Percentiles rank a stretch among this genome's conserved stretches.
These are phyloP conservation scores for Callocephalon fimbriatum DNA, from an alignment of 2,113 vertebrate genomes.

Conservation along the genomic window DNA sequence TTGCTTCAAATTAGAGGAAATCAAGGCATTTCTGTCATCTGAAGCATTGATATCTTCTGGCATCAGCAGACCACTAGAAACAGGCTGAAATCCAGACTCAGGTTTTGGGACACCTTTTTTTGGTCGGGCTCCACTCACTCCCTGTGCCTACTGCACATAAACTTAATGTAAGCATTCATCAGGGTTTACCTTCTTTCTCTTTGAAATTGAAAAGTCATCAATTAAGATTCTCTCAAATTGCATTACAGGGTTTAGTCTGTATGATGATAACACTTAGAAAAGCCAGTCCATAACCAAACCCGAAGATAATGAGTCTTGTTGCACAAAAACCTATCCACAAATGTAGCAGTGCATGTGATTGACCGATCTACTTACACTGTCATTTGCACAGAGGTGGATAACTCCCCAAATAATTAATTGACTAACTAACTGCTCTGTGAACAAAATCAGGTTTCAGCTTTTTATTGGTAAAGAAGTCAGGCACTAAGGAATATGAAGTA, in stretches of 20 bases:
- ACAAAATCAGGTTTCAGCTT: not conserved
- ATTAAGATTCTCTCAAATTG: not conserved
- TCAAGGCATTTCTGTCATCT: not conserved
- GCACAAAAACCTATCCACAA: not conserved
- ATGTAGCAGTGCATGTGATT: fast-evolving
- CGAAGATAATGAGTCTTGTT: not conserved
- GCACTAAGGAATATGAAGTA: not conserved
- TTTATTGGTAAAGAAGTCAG: not conserved
- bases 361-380: not conserved
- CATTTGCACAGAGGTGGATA: not conserved
- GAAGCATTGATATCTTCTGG: not conserved
- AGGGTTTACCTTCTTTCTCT: not conserved
- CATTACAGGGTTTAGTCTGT: not conserved
- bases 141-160: not conserved
- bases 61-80: not conserved
- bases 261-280: not conserved
- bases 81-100: not conserved
- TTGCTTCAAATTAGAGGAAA: not conserved
- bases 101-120: not conserved
- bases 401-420: not conserved
- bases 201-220: not conserved
- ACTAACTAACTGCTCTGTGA: not conserved
- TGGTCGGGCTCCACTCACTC: not conserved
- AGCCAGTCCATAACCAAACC: not conserved
- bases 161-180: not conserved